Conservation (phyloP, 2,797 vertebrate genomes). For the Alfaro cultratus region DNA sequence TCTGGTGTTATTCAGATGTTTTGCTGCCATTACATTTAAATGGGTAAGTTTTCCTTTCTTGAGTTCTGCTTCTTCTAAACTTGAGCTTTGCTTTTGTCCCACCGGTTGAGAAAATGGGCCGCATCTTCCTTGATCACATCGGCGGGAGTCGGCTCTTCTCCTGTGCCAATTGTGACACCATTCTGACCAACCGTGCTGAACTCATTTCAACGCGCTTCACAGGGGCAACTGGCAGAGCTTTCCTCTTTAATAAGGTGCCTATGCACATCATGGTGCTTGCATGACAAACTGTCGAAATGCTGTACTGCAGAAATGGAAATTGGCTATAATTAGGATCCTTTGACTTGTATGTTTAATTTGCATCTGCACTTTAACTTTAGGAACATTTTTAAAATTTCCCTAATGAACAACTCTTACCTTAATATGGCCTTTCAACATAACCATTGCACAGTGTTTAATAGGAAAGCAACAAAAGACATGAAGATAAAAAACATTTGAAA, state of each 20-base stretch:
- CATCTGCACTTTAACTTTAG: neutral
- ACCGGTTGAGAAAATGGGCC: conserved; percentile 82
- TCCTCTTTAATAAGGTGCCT: conserved; percentile 95
- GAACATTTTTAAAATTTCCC: neutral
- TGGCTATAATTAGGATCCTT: neutral
- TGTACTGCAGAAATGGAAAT: neutral
- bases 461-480: neutral
- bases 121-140: conserved; percentile 97
- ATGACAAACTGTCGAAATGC: neutral
- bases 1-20: neutral
- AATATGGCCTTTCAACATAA: neutral
- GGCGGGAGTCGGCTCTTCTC: conserved; percentile 97
- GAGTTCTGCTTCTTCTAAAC: neutral
- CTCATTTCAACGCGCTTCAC: conserved; percentile 98
- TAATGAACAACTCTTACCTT: neutral
- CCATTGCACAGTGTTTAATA: neutral
- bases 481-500: neutral
- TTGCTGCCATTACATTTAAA: neutral
- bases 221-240: conserved; percentile 94
- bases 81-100: neutral
- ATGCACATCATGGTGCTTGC: neutral
- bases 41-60: neutral
- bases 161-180: conserved; percentile 98
- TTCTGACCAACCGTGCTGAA: conserved; percentile 95
- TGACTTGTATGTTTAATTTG: neutral